Percentiles rank a stretch among this genome's conserved stretches.
Conservation (phyloP, 1,140 invertebrate genomes). For the Anthonomus grandis region DNA sequence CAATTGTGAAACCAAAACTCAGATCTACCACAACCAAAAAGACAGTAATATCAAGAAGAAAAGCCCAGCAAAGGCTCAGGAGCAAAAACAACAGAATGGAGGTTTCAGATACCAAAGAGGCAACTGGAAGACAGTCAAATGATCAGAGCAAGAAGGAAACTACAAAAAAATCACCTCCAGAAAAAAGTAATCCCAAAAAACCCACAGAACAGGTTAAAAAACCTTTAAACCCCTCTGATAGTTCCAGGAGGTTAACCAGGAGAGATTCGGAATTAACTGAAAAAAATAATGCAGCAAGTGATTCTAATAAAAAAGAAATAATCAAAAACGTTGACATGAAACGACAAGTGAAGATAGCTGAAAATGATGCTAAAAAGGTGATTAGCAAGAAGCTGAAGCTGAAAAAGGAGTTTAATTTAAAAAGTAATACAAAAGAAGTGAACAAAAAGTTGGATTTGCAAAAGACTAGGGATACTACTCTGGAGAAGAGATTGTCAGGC, state of each 20-base stretch:
- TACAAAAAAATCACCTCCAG: background rate
- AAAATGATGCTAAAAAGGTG: conserved; percentile 10
- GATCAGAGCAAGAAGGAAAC: background rate
- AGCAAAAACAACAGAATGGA: background rate
- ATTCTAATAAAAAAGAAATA: conserved; percentile 15
- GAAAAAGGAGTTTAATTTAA: conserved; percentile 21
- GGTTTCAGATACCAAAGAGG: background rate
- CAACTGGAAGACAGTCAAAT: background rate
- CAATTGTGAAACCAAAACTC: conserved; percentile 31
- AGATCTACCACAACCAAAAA: conserved; percentile 36
- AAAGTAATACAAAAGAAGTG: conserved; percentile 16
- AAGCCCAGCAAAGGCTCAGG: conserved; percentile 22
- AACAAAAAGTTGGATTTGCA: conserved; percentile 22
- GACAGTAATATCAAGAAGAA: conserved; percentile 24
- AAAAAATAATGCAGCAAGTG: conserved; percentile 3
- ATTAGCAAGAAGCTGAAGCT: conserved; percentile 22
- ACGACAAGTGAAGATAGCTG: conserved; percentile 20
- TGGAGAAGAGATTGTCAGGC: conserved; percentile 4
- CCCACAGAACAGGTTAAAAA: background rate
- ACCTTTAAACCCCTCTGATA: background rate
- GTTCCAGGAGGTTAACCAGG: conserved; percentile 8
- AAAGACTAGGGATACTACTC: conserved; percentile 27
- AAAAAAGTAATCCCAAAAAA: conserved; percentile 1
- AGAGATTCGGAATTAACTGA: conserved; percentile 12
- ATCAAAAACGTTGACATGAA: conserved; percentile 25